phyloP scores from a whole-genome alignment of 2,888 invertebrate species.

The Ferrisia virgata region DNA sequence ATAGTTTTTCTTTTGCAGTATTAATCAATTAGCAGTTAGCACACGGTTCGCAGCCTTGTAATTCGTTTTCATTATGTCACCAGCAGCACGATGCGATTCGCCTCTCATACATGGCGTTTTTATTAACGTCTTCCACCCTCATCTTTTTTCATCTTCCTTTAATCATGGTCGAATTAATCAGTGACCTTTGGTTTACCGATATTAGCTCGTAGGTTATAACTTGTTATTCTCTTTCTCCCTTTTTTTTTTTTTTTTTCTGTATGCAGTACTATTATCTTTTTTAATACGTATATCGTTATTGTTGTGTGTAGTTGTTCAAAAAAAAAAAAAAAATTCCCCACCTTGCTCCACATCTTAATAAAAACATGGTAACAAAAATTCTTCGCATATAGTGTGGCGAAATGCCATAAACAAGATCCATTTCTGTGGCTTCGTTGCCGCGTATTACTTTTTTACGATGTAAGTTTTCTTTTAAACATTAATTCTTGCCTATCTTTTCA shows the following conservation, averaged over 20 bases:
- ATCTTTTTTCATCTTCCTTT: too few species aligned
- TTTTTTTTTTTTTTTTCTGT: too few species aligned
- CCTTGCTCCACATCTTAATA: background rate
- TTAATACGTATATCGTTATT: background rate
- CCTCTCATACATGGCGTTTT: background rate
- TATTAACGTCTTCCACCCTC: background rate
- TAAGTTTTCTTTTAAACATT: constrained; percentile 40
- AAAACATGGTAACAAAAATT: constrained; percentile 17
- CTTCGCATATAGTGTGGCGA: constrained; percentile 3
- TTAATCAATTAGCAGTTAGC: constrained; percentile 6
- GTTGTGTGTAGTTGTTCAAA: background rate
- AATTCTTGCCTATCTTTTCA: background rate
- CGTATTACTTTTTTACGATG: constrained; percentile 38
- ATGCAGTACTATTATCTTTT: too few species aligned
- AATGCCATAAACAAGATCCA: constrained; percentile 27
- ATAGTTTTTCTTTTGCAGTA: constrained; percentile 10
- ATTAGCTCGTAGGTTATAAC: background rate
- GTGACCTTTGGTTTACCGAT: background rate
- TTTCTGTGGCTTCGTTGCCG: constrained; percentile 2
- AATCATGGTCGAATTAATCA: background rate
- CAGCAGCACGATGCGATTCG: background rate
- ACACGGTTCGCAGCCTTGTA: background rate
- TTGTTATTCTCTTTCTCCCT: background rate
- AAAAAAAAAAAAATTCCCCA: background rate
- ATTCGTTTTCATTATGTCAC: constrained; percentile 28